Percentiles rank a stretch among this genome's conserved stretches.
Evolutionary conservation across 2,113 vertebrate genomes (phyloP).

Genomic region (Sorex araneus): DNA sequence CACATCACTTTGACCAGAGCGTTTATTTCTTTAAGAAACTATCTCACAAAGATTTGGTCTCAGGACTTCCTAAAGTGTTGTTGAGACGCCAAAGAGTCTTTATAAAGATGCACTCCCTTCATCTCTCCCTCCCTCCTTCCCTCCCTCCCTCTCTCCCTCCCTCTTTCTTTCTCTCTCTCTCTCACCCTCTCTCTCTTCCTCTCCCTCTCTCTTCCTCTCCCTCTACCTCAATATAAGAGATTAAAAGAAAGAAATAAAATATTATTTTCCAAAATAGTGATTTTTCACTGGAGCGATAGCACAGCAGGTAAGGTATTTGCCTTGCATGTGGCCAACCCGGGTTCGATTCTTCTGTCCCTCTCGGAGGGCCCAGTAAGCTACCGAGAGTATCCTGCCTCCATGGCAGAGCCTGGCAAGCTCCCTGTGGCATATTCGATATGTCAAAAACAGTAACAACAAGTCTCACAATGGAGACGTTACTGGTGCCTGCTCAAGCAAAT

Average conservation of each 20-base stretch:
- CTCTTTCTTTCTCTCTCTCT: background rate
- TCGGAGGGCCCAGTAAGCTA: too few relatives aligned
- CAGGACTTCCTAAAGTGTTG: background rate
- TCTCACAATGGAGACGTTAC: too few relatives aligned
- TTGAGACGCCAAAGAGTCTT: background rate
- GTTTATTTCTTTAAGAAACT: background rate
- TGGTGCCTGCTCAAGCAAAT: too few relatives aligned
- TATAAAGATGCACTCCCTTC: background rate
- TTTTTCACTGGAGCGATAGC: too few relatives aligned
- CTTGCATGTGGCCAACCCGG: too few relatives aligned
- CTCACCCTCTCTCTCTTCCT: background rate
- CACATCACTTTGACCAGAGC: background rate
- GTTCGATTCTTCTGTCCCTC: too few relatives aligned
- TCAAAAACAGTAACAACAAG: too few relatives aligned
- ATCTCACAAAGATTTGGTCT: background rate
- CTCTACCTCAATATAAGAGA: background rate
- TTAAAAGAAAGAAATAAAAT: slow-evolving; percentile 11
- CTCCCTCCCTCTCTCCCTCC: background rate
- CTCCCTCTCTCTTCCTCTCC: background rate
- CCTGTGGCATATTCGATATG: too few relatives aligned
- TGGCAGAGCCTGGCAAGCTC: too few relatives aligned
- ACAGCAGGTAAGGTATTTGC: too few relatives aligned
- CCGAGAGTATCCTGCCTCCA: too few relatives aligned
- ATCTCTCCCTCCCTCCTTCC: background rate
- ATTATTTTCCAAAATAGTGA: slow-evolving; percentile 48